Evolutionary conservation across 2,888 invertebrate genomes (phyloP), one percentile per base, ranked within the genome.

Genomic region (Pterostichus madidus): DNA sequence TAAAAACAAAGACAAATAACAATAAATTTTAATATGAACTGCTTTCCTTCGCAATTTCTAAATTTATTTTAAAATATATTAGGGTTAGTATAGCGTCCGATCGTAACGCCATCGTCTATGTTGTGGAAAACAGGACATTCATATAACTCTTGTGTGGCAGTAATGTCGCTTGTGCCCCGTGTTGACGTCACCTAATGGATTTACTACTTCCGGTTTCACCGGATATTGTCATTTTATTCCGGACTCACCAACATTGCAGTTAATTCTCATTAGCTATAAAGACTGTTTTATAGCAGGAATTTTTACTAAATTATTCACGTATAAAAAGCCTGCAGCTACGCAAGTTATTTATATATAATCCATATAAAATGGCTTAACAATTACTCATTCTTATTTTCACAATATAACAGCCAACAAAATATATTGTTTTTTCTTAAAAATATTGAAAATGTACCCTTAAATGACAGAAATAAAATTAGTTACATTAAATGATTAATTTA

Each of bases 191-290:
- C 31, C 53, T 80, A 80, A 80, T 80, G 80, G 80, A 80, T 80
- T 80, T 80, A 80, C 39, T 80, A 53, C 80, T 80, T 80, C 80
- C 80, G 80, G 15, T 46, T 39, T 24, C 31, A 35, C 80, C 80
- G 80, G 80, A 80, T 80, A 80, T 80, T 80, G 80, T 80, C 80
- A 80, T 80, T 80, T 80, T 80, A 71, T 56, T 73, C 56, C 17
- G 17, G 31, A 32, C 64, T 59, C 24, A 24, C n/a, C n/a, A 52
- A 52, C 68, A 15, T 71, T 71, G 68, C 11, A 71, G 32, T 64
- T 32, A 31, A 32, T 32, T 64, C 35, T 32, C 11, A 49, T 11
- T 49, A n/a, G 49, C n/a, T 6, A 49, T n/a, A 13, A 11, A 49
- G 39, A 39, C 39, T 39, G 39, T 5, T 39, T 39, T 39, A 39